Base-by-base conservation (phyloP, 2,113 vertebrate species). In the Oenanthe oenanthe region DNA sequence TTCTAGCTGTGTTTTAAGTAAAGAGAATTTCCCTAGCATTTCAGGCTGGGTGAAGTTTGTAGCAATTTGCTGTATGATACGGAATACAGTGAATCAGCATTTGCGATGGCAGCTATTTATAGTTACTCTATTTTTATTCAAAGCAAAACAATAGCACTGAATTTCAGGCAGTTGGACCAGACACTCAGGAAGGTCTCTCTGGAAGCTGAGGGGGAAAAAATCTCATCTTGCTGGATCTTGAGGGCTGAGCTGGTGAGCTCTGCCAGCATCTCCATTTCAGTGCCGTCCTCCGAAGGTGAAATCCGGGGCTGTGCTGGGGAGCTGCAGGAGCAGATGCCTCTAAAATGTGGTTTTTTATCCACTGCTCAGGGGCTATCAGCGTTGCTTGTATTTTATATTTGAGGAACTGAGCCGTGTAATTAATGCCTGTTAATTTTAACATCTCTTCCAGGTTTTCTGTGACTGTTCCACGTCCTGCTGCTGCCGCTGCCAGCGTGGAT, bases 51-150 rank as follows among this genome's bases (percentile, higher is more conserved):
- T 66, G 90, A 88, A 92, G 75, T 92, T 83, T 42, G 90, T 73
- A 93, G 72, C 85, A 85, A 4, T 95, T 94, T 83, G 72, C 88
- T 40, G 45, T 62, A 70, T 43, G 91, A 77, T 92, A 88, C 16
- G 42, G 88, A 92, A 62, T 88, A 70, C 81, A 92, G 70, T 95
- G 96, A 93, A 93, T 97, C 95, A 96, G 96, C 92, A 88, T 95
- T 94, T 0, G 24, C 6, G 3, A 65, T 88, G 95, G 70, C 82
- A 85, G 56, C 92, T 93, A 88, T 96, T 95, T 88, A 90, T 90
- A 90, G 91, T 50, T 31, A 12, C 79, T 80, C 88, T 96, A 86
- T 96, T 97, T 97, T 95, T 94, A 80, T 76, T 92, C 71, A 36
- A 83, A 93, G 67, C 47, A 83, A 96, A 95, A 96, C 92, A 95